Evolutionary conservation across 2,113 vertebrate species (phyloP), one percentile per base, ranked within the genome.

Genomic region (Apteryx owenii): DNA sequence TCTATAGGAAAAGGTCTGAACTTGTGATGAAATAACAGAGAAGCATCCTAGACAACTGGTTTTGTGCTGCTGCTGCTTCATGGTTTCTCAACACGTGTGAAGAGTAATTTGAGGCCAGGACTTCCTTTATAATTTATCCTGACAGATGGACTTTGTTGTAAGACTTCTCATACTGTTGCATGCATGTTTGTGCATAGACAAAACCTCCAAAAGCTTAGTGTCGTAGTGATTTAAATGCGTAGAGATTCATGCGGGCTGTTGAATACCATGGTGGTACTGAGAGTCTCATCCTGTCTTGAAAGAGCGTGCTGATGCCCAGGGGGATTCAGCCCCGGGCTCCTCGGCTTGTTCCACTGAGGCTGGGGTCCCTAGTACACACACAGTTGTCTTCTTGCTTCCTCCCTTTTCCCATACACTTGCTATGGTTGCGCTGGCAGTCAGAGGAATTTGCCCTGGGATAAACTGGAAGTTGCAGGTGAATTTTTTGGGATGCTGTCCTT

Each of bases 211-310:
- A 85, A 76, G n/a, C 48, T 22, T 48, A 17, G 44, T 48, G 92
- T 91, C 19, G 53, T 91, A 62, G 82, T n/a, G 64, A 58, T 6
- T 7, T 7, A 44, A 7, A 10, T 48, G 50, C 69, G 64, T 25
- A 31, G 42, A 68, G 51, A 12, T 25, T 31, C 4, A 1, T 69
- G n/a, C 42, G 85, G 48, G 5, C 51, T 76, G 65, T 79, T 62
- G 36, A 64, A 12, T 51, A 58, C 38, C 9, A 0, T 5, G 66
- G 0, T 26, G 29, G 25, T 8, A 4, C 16, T 20, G 51, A 11
- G 53, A 28, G 54, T 50, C 23, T 76, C 46, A 12, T 44, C 20
- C 7, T 79, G 29, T 28, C 25, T 42, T 85, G 81, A 75, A 22
- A 2, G 5, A 65, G 8, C 16, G 3, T 1, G 10, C 66, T 36